Evolutionary conservation across 2,888 invertebrate species (phyloP).

Genomic region (Dione vanillae): DNA sequence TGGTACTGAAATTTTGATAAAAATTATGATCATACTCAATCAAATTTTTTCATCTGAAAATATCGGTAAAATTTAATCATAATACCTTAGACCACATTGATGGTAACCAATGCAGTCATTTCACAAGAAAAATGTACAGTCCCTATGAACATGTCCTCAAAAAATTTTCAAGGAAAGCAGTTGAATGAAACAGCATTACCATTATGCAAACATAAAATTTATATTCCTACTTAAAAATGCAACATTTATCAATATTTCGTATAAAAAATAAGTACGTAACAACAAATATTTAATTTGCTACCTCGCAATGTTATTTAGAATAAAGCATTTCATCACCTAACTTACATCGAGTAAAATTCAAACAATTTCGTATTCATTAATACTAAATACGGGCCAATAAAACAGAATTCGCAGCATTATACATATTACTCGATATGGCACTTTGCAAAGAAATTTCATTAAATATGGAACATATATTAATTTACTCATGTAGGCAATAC

Average conservation of each 20-base stretch:
- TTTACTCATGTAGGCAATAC: conserved; percentile 4
- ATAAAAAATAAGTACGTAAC: conserved; percentile 79
- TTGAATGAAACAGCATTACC: conserved; percentile 42
- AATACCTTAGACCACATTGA: too few species aligned
- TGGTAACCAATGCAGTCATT: too few species aligned
- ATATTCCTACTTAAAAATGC: conserved; percentile 76
- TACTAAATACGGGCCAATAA: background rate
- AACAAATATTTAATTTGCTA: conserved; percentile 73
- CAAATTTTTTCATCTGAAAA: too few species aligned
- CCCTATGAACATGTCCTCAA: too few species aligned
- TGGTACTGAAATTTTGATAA: too few species aligned
- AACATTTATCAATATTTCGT: conserved; percentile 78
- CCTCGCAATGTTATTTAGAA: conserved; percentile 62
- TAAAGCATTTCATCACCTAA: conserved; percentile 56
- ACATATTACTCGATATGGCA: conserved; percentile 41
- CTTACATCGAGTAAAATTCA: conserved; percentile 39
- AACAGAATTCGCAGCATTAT: background rate
- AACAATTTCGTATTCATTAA: background rate
- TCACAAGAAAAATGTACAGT: too few species aligned
- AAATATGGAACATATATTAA: background rate
- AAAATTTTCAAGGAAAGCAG: background rate
- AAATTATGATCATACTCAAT: too few species aligned
- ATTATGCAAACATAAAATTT: conserved; percentile 75
- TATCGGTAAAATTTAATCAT: too few species aligned
- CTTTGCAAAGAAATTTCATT: conserved; percentile 23